A percentile compares a stretch with the other conserved stretches of the same genome.
Conservation (phyloP, 2,888 invertebrate genomes). For the Hecatera dysodea region DNA sequence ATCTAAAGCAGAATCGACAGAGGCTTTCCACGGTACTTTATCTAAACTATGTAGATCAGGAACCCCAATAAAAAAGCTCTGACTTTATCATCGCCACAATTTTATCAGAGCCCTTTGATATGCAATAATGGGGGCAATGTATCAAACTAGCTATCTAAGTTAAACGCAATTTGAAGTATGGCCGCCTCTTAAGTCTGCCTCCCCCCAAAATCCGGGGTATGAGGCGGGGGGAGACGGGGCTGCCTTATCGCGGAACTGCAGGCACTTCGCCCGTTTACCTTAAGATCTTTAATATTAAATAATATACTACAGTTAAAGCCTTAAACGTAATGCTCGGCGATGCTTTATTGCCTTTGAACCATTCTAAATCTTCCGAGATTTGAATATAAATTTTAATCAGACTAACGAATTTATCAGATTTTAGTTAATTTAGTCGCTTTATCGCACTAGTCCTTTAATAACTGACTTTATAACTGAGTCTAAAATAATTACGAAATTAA, state of each 20-base stretch:
- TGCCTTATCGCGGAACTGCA: slow-evolving; percentile 90
- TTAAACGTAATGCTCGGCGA: slow-evolving; percentile 78
- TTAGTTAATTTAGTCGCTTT: slow-evolving; percentile 47
- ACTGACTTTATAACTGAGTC: slow-evolving; percentile 43
- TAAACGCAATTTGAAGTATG: slow-evolving; percentile 90
- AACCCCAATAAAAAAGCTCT: slow-evolving; percentile 72
- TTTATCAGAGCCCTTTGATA: slow-evolving; percentile 88
- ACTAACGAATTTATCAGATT: slow-evolving; percentile 49
- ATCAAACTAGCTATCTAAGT: slow-evolving; percentile 90
- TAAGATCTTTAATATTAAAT: slow-evolving; percentile 91
- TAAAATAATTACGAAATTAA: slow-evolving; percentile 48
- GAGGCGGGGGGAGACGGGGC: slow-evolving; percentile 70
- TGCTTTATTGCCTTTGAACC: slow-evolving; percentile 77
- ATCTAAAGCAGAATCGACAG: slow-evolving; percentile 59
- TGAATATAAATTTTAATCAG: slow-evolving; percentile 58
- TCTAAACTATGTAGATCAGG: slow-evolving; percentile 72
- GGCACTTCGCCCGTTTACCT: slow-evolving; percentile 89
- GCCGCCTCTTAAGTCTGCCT: slow-evolving; percentile 86
- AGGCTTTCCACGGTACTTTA: slow-evolving; percentile 60
- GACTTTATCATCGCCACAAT: slow-evolving; percentile 77
- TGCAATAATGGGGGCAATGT: slow-evolving; percentile 89
- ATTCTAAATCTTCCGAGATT: slow-evolving; percentile 52
- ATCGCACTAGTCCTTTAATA: slow-evolving; percentile 36
- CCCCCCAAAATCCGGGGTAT: slow-evolving; percentile 81
- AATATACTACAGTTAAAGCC: slow-evolving; percentile 88